phyloP scores from a whole-genome alignment of 1,140 invertebrate species.

The Meteorus sp. region DNA sequence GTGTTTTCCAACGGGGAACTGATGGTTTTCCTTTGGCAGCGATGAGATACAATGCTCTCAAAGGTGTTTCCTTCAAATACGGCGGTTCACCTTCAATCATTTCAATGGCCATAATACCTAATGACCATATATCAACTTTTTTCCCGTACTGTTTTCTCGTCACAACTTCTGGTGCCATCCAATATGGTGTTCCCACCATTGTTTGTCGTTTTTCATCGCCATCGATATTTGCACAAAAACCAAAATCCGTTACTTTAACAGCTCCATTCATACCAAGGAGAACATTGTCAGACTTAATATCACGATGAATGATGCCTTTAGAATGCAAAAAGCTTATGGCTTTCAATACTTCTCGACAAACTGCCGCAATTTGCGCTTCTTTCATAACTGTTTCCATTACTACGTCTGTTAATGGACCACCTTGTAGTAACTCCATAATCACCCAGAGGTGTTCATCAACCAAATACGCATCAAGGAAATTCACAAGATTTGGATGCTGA shows the following conservation, averaged over 20 bases:
- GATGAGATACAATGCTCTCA: slow-evolving; percentile 93
- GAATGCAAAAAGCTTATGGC: slow-evolving; percentile 91
- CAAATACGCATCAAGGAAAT: slow-evolving; percentile 91
- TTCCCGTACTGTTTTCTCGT: slow-evolving; percentile 82
- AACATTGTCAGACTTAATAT: slow-evolving; percentile 97
- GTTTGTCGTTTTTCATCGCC: slow-evolving; percentile 95
- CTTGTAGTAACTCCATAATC: slow-evolving; percentile 93
- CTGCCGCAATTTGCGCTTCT: slow-evolving; percentile 94
- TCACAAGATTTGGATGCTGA: slow-evolving; percentile 95
- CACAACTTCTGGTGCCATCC: slow-evolving; percentile 88
- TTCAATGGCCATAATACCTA: slow-evolving; percentile 98
- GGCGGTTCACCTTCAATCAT: slow-evolving; percentile 98
- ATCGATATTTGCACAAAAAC: slow-evolving; percentile 91
- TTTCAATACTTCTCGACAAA: slow-evolving; percentile 89
- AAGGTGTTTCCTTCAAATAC: slow-evolving; percentile 91
- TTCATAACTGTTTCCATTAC: slow-evolving; percentile 98
- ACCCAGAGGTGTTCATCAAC: slow-evolving; percentile 92
- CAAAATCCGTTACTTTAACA: slow-evolving; percentile 98
- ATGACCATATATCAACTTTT: slow-evolving; percentile 95
- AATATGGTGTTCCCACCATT: slow-evolving; percentile 90
- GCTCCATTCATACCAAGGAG: slow-evolving; percentile 94
- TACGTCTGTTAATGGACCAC: slow-evolving; percentile 94
- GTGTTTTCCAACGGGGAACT: slow-evolving; percentile 79
- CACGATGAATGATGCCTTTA: slow-evolving; percentile 88
- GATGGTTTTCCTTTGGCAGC: slow-evolving; percentile 93